These are phyloP conservation scores for Phalacrocorax aristotelis DNA, from an alignment of 2,113 vertebrate genomes.

Conservation along the genomic window DNA sequence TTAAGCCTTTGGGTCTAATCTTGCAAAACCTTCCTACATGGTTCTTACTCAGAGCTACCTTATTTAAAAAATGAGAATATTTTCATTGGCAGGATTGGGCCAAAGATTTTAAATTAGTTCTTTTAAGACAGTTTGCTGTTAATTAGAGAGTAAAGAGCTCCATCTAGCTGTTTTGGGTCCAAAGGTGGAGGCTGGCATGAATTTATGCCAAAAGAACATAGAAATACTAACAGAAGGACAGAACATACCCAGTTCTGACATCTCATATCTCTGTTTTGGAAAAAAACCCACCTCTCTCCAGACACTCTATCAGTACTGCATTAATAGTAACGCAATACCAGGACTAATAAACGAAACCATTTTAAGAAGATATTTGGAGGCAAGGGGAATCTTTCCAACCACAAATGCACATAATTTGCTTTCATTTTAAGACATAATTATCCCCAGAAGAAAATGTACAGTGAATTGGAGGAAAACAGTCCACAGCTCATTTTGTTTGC, in stretches of 20 bases:
- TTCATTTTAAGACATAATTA: conserved; percentile 41
- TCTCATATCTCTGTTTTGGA: background rate
- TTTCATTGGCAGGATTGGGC: background rate
- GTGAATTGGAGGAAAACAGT: conserved; percentile 12
- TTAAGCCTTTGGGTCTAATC: background rate
- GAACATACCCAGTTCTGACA: background rate
- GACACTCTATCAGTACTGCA: background rate
- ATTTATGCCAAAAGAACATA: background rate
- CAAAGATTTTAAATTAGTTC: background rate
- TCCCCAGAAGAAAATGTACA: conserved; percentile 24
- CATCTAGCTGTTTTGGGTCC: conserved; percentile 53
- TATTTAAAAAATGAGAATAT: background rate
- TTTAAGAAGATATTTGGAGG: background rate
- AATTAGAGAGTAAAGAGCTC: conserved; percentile 53
- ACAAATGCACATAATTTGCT: conserved; percentile 11
- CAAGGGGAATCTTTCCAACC: conserved; percentile 1
- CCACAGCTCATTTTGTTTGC: background rate
- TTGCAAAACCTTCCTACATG: conserved; percentile 5
- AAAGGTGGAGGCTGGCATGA: background rate
- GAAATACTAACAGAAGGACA: background rate
- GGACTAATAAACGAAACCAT: background rate
- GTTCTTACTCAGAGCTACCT: conserved; percentile 27
- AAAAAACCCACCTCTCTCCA: background rate
- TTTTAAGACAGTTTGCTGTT: background rate
- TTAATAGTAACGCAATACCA: background rate